Conservation (phyloP, 2,888 invertebrate species). For the Drosophila antonietae region DNA sequence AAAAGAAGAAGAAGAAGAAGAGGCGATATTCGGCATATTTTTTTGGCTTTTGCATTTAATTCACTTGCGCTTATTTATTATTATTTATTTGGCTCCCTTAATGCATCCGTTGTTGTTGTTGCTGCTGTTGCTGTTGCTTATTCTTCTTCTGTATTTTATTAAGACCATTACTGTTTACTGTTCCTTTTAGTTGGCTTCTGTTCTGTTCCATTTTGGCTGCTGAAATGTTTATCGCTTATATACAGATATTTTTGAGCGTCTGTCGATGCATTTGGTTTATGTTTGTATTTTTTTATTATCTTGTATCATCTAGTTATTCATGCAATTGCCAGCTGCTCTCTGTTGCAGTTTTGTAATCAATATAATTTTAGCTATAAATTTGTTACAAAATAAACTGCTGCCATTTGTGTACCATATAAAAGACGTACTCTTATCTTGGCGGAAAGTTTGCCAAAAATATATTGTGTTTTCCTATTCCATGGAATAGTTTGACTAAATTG, state of each 20-base stretch:
- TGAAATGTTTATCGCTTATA: constrained; percentile 52
- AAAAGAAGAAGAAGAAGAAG: constrained; percentile 14
- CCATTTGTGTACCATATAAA: not conserved
- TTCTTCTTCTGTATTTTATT: constrained; percentile 18
- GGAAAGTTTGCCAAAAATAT: constrained; percentile 14
- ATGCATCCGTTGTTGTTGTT: constrained; percentile 40
- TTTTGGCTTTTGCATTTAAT: constrained; percentile 39
- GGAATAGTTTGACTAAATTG: constrained; percentile 17
- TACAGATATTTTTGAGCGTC: constrained; percentile 21
- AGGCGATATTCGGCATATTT: constrained; percentile 12
- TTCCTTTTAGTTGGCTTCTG: not conserved
- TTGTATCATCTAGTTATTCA: constrained; percentile 34
- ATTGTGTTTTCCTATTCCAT: not conserved
- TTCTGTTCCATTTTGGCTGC: constrained; percentile 21
- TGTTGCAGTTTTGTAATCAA: not conserved
- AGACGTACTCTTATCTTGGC: constrained; percentile 30
- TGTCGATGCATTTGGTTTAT: constrained; percentile 16
- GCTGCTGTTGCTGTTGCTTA: not conserved
- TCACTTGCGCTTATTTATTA: constrained; percentile 50
- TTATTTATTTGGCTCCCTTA: constrained; percentile 58
- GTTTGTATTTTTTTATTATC: constrained; percentile 28
- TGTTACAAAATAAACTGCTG: not conserved
- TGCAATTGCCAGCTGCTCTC: not conserved
- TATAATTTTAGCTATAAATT: not conserved
- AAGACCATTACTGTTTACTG: constrained; percentile 42